phyloP scores from a whole-genome alignment of 1,140 invertebrate genomes.

The Amyelois transitella region DNA sequence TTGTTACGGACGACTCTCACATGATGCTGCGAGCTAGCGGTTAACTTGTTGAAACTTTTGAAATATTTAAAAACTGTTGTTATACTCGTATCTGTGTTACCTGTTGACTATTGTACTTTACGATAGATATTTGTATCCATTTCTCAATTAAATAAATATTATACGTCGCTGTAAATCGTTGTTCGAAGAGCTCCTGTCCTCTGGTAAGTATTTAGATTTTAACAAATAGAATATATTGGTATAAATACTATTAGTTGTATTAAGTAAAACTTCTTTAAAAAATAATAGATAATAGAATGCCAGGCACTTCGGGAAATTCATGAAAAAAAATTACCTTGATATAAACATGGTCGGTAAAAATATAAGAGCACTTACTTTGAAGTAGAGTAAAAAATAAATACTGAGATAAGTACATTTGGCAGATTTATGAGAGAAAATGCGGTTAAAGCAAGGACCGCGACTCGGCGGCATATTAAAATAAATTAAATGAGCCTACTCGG shows the following conservation, averaged over 20 bases:
- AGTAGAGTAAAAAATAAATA: not conserved
- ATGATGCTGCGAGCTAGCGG: conserved; percentile 34
- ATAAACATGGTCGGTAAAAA: not conserved
- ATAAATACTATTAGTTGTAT: no score
- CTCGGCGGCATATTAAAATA: not conserved
- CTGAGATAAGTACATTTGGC: not conserved
- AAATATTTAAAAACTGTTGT: conserved; percentile 64
- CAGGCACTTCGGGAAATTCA: not conserved
- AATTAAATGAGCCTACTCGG: not conserved
- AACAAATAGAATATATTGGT: no score
- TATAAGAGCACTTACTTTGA: not conserved
- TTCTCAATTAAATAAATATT: conserved; percentile 39
- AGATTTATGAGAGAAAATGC: not conserved
- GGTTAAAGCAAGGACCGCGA: not conserved
- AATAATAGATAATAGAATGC: no score
- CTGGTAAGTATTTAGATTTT: conserved; percentile 45
- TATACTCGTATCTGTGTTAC: conserved; percentile 68
- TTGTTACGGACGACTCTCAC: conserved; percentile 53
- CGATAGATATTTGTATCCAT: conserved; percentile 40
- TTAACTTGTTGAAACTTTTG: conserved; percentile 62
- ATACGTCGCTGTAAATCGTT: conserved; percentile 52
- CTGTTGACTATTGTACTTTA: conserved; percentile 67
- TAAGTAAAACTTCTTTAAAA: no score
- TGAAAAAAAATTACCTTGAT: not conserved
- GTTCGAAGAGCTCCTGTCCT: conserved; percentile 21